Evolutionary conservation across 1,140 invertebrate species (phyloP).

Genomic region (Brachionus plicatilis): DNA sequence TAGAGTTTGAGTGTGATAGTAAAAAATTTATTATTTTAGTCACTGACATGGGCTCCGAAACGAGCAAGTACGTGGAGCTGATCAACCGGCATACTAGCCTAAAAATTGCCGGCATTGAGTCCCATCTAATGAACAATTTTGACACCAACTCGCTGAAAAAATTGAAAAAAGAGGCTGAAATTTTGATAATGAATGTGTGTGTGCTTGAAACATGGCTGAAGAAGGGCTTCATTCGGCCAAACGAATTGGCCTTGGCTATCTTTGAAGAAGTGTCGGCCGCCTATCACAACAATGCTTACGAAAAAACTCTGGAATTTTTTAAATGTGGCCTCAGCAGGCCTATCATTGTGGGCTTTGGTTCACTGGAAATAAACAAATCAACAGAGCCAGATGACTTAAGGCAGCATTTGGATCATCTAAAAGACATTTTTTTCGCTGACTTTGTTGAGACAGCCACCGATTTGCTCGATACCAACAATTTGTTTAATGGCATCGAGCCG

Average conservation of each 20-base stretch:
- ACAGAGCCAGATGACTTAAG: neutral
- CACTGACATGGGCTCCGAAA: constrained; percentile 14
- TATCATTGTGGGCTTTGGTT: neutral
- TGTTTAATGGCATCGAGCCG: constrained; percentile 8
- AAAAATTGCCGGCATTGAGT: constrained; percentile 32
- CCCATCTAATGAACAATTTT: neutral
- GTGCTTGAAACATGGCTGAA: neutral
- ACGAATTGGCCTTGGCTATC: neutral
- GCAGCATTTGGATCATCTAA: constrained; percentile 20
- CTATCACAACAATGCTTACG: neutral
- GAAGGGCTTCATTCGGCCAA: neutral
- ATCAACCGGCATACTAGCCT: neutral
- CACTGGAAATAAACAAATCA: neutral
- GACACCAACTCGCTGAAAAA: neutral
- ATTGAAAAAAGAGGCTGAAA: constrained; percentile 17
- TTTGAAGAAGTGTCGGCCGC: constrained; percentile 16
- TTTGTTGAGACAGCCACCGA: constrained; percentile 31
- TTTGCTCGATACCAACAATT: constrained; percentile 5
- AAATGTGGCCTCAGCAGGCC: neutral
- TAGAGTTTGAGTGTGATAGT: neutral
- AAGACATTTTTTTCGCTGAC: neutral
- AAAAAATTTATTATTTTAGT: constrained; percentile 29
- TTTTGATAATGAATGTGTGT: constrained; percentile 20
- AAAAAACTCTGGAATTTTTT: neutral
- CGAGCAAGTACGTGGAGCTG: constrained; percentile 21